Percentiles rank a stretch among this genome's conserved stretches.
phyloP scores from a whole-genome alignment of 2,113 vertebrate species.

The Eira barbara region DNA sequence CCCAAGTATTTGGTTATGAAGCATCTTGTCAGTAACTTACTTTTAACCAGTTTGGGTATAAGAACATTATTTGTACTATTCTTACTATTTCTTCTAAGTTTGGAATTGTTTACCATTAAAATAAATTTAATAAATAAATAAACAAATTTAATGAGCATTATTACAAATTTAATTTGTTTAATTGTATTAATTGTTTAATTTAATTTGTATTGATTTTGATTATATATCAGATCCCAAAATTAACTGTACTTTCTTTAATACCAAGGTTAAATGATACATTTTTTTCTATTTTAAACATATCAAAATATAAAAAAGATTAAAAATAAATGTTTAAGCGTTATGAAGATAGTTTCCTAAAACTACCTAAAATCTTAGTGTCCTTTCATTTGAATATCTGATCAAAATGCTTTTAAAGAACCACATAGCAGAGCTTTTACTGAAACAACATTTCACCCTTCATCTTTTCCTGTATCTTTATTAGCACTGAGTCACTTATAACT shows the following conservation, averaged over 20 bases:
- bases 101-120: neutral
- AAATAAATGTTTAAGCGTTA: neutral
- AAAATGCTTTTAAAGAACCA: neutral
- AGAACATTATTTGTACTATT: neutral
- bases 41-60: neutral
- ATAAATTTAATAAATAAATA: neutral
- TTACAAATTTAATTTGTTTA: neutral
- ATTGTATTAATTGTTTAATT: too few relatives aligned
- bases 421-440: neutral
- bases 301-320: neutral
- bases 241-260: neutral
- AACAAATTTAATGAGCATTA: neutral
- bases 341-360: neutral
- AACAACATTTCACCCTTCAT: neutral
- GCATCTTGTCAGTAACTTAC: neutral
- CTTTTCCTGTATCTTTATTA: neutral
- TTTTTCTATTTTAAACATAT: neutral
- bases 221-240: neutral
- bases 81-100: neutral
- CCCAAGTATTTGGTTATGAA: neutral
- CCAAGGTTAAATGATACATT: neutral
- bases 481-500: neutral
- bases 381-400: neutral
- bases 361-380: rapidly evolving
- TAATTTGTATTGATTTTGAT: neutral